Conservation (phyloP, 2,797 vertebrate genomes). For the Eleutherodactylus coqui region DNA sequence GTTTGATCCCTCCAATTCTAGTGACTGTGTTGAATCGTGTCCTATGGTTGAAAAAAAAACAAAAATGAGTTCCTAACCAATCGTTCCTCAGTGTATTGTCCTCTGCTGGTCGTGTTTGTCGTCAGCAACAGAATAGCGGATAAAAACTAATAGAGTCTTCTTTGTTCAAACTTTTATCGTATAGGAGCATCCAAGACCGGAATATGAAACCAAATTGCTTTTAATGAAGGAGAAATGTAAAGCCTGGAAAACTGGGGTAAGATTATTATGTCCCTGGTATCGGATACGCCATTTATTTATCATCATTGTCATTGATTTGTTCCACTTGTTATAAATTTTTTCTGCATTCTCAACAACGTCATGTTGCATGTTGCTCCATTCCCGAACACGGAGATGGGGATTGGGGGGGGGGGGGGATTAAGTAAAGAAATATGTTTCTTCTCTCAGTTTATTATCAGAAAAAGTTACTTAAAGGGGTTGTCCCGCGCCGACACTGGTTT, state of each 20-base stretch:
- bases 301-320: background rate
- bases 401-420: too few relatives aligned
- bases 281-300: background rate
- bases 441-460: too few relatives aligned
- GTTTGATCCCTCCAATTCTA: slow-evolving; percentile 56
- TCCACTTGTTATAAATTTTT: too few relatives aligned
- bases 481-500: too few relatives aligned
- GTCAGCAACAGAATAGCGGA: slow-evolving; percentile 53
- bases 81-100: slow-evolving; percentile 49
- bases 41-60: slow-evolving; percentile 36
- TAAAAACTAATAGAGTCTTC: slow-evolving; percentile 35
- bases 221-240: slow-evolving; percentile 75
- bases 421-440: too few relatives aligned
- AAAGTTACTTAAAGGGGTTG: too few relatives aligned
- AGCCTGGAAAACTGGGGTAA: slow-evolving; percentile 81
- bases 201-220: slow-evolving; percentile 89
- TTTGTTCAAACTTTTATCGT: slow-evolving; percentile 49
- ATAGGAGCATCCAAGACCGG: slow-evolving; percentile 90
- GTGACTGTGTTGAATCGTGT: slow-evolving; percentile 53
- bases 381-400: too few relatives aligned
- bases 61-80: slow-evolving; percentile 26
- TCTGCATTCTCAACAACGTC: too few relatives aligned
- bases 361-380: too few relatives aligned
- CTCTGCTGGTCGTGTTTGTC: slow-evolving; percentile 1
- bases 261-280: slow-evolving; percentile 7